These are phyloP conservation scores for Drosophila gunungcola DNA, from an alignment of 1,140 invertebrate species.

Conservation along the genomic window DNA sequence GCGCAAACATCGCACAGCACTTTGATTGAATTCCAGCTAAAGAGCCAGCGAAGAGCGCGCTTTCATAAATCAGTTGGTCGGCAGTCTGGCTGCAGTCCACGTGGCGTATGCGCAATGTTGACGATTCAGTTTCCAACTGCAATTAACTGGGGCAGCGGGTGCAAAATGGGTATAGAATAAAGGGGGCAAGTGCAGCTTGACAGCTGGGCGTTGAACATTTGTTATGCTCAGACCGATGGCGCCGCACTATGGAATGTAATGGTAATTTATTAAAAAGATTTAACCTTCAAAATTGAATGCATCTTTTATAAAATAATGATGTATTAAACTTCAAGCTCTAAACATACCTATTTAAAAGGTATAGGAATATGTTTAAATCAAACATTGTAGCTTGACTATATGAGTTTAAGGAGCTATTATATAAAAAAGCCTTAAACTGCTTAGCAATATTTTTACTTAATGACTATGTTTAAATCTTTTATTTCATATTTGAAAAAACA, in stretches of 20 bases:
- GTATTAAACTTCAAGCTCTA: too few relatives aligned
- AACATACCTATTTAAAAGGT: too few relatives aligned
- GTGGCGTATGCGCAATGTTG: constrained; percentile 68
- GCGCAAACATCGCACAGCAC: constrained; percentile 15
- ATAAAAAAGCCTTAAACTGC: too few relatives aligned
- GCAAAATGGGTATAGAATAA: background rate
- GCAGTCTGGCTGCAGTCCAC: constrained; percentile 51
- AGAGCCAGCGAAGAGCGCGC: constrained; percentile 2
- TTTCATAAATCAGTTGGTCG: constrained; percentile 34
- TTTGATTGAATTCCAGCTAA: constrained; percentile 33
- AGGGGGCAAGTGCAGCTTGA: background rate
- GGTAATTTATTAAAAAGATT: background rate
- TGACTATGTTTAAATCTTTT: too few relatives aligned
- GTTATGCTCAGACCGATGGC: constrained; percentile 50
- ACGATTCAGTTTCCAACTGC: constrained; percentile 49
- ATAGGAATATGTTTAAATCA: too few relatives aligned
- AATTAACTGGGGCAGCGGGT: constrained; percentile 39
- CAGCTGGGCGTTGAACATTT: constrained; percentile 9
- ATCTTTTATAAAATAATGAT: too few relatives aligned
- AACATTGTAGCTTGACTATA: too few relatives aligned
- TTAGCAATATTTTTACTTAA: too few relatives aligned
- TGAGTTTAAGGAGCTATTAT: too few relatives aligned
- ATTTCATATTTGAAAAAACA: too few relatives aligned
- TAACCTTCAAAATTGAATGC: too few relatives aligned
- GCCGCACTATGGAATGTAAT: constrained; percentile 39